Evolutionary conservation across 2,888 invertebrate genomes (phyloP).

Genomic region (Eueremaeus valkanovi): DNA sequence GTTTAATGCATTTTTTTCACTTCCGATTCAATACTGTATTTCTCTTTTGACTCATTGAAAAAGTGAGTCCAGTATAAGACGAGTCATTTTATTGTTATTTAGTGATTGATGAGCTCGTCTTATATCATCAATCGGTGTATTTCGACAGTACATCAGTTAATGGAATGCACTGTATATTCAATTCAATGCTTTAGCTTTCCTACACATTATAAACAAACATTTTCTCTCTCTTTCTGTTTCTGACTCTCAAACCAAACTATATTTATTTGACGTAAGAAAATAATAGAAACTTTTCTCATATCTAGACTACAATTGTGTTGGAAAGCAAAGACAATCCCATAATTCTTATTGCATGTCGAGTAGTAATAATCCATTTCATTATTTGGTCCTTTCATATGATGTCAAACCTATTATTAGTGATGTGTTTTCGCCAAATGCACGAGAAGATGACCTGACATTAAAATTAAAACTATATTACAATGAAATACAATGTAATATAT

Average conservation of each 20-base stretch:
- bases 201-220: neutral
- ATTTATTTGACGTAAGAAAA: too few relatives aligned
- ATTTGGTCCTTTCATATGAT: constrained; percentile 3
- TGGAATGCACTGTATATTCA: constrained; percentile 2
- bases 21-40: neutral
- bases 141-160: constrained; percentile 9
- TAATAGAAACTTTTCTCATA: too few relatives aligned
- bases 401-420: constrained; percentile 4
- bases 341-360: constrained; percentile 29
- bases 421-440: neutral
- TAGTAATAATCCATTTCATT: constrained; percentile 23
- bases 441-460: neutral
- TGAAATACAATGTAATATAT: too few relatives aligned
- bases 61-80: neutral
- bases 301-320: too few relatives aligned
- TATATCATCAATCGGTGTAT: constrained; percentile 21
- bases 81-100: constrained; percentile 17
- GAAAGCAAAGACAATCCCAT: neutral
- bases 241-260: neutral
- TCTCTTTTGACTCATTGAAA: neutral
- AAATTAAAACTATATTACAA: neutral
- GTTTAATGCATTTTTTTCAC: too few relatives aligned
- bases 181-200: neutral
- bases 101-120: constrained; percentile 1
- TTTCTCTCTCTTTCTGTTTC: neutral